Evolutionary conservation across 1,140 invertebrate genomes (phyloP).

Genomic region (Bombus impatiens): DNA sequence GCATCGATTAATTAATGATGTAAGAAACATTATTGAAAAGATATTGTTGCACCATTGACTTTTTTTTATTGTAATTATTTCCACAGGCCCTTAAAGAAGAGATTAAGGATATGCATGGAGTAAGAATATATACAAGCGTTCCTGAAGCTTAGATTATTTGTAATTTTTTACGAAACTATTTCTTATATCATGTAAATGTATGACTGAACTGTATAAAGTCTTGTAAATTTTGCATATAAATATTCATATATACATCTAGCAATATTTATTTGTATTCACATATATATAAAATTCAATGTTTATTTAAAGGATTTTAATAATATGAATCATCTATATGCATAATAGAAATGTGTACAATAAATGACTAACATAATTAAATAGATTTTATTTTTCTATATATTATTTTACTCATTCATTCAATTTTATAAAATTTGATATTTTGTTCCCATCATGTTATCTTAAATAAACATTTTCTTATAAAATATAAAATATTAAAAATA

Average conservation of each 20-base stretch:
- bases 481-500: neutral
- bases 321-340: neutral
- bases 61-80: conserved; percentile 59
- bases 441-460: too few species aligned
- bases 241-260: neutral
- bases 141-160: conserved; percentile 67
- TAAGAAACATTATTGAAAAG: conserved; percentile 67
- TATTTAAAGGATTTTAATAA: neutral
- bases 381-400: neutral
- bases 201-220: conserved; percentile 14
- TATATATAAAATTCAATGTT: neutral
- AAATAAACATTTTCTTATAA: too few species aligned
- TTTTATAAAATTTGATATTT: neutral
- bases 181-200: neutral
- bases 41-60: neutral
- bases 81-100: conserved; percentile 88
- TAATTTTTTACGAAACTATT: conserved; percentile 2
- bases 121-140: conserved; percentile 87
- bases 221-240: conserved; percentile 43
- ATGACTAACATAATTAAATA: neutral
- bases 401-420: neutral
- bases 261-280: neutral
- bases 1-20: conserved; percentile 90
- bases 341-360: neutral
- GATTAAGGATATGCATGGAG: conserved; percentile 93